Base-by-base conservation (phyloP, 2,888 invertebrate genomes). In the Troilus luridus region DNA sequence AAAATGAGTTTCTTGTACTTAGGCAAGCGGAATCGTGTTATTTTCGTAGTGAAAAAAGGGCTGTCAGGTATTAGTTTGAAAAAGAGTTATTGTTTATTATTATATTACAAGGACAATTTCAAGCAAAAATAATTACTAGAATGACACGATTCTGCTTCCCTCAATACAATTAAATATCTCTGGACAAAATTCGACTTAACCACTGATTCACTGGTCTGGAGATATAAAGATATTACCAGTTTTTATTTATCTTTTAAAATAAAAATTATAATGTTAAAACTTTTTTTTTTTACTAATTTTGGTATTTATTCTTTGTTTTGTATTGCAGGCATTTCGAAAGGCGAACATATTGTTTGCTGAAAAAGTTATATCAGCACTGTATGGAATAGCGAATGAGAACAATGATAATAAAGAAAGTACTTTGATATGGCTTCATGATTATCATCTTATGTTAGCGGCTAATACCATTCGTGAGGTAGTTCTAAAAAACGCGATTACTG, bases 351-450 rank as follows among this genome's bases (percentile, higher is more conserved):
- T 96, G 94, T 98, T 98, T 93, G 98, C 98, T 0, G 96, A 96
- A 14, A 97, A 97, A 93, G 97, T 98, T 0, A 95, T 98, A 91
- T 95, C 95, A 93, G 97, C 97, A 0, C 93, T 97, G 54, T 92
- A 93, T 91, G 92, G 91, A 72, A 77, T 93, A 56, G 56, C 72
- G 17, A n/a, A 21, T 3, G 11, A 0, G 11, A 90, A 91, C 54
- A 88, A 88, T n/a, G 91, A 92, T 67, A 41, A 54, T 89, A 81
- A n/a, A 92, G 92, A 91, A 91, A 94, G 96, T 21, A 98, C 98
- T 0, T 96, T 98, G 91, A 96, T 98, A 6, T 98, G 98, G 98
- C 96, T 98, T 56, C 98, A 98, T 93, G 98, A 98, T 94, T 98
- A 98, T 94, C 98, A 98, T 94, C 95, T 98, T 27, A 98, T 98